phyloP scores from a whole-genome alignment of 1,140 invertebrate species.

The Acromyrmex heyeri region DNA sequence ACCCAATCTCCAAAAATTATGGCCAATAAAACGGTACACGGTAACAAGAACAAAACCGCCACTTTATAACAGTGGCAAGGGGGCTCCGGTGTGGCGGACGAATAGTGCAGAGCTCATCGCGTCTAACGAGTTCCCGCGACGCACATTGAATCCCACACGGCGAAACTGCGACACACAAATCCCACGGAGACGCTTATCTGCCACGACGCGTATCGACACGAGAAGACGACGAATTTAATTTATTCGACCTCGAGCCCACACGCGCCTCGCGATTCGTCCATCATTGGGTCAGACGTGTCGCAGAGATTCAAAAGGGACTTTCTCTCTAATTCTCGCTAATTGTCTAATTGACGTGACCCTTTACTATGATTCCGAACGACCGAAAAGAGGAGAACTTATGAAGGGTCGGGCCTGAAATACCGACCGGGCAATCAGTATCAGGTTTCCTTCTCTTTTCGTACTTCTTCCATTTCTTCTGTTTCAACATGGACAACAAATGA shows the following conservation, averaged over 20 bases:
- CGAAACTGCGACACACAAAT: slow-evolving; percentile 65
- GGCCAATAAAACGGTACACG: slow-evolving; percentile 36
- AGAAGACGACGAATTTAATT: slow-evolving; percentile 68
- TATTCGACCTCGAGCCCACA: slow-evolving; percentile 69
- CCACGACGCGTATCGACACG: slow-evolving; percentile 38
- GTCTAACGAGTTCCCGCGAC: slow-evolving; percentile 44
- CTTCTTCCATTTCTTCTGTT: slow-evolving; percentile 3
- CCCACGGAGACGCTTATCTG: slow-evolving; percentile 55
- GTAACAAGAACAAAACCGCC: slow-evolving; percentile 56
- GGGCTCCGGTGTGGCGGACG: slow-evolving; percentile 4
- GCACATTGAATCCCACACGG: slow-evolving; percentile 47
- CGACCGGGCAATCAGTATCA: slow-evolving; percentile 63
- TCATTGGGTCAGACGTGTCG: slow-evolving; percentile 49
- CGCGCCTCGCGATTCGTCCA: slow-evolving; percentile 37
- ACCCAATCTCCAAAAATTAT: slow-evolving; percentile 56
- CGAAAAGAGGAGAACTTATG: slow-evolving; percentile 52
- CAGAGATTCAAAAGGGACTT: slow-evolving; percentile 61
- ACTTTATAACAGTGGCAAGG: slow-evolving; percentile 36
- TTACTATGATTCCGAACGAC: neutral
- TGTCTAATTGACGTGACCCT: slow-evolving; percentile 63
- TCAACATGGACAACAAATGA: slow-evolving; percentile 73
- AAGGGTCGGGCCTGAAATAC: slow-evolving; percentile 62
- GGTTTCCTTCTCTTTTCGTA: slow-evolving; percentile 39
- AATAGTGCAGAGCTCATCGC: slow-evolving; percentile 64
- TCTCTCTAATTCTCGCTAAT: slow-evolving; percentile 53